phyloP scores from a whole-genome alignment of 2,113 vertebrate genomes.

The Mastomys natalensis region DNA sequence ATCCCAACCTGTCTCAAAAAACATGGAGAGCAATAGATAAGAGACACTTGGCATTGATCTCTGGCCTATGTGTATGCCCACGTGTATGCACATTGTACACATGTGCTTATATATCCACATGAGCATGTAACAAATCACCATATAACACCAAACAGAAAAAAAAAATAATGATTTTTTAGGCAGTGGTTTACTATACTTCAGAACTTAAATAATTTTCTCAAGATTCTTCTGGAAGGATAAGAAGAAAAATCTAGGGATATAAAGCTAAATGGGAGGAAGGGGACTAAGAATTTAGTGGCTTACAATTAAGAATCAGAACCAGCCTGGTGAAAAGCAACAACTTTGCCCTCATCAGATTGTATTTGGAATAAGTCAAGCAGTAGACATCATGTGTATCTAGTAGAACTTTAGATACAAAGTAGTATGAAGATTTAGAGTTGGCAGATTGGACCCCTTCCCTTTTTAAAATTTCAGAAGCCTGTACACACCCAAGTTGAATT shows the following conservation, averaged over 20 bases:
- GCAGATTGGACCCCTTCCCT: not conserved
- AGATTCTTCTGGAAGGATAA: constrained; percentile 33
- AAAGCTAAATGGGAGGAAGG: not conserved
- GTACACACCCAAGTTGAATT: not conserved
- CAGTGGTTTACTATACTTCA: constrained; percentile 36
- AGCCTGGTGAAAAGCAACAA: not conserved
- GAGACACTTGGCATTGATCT: not conserved
- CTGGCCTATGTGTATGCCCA: not conserved
- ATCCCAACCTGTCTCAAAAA: too few relatives aligned
- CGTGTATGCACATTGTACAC: not conserved
- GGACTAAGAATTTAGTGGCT: not conserved
- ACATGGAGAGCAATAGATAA: not conserved
- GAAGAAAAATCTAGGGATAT: constrained; percentile 18
- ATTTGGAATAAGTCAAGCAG: constrained; percentile 8
- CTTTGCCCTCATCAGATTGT: not conserved
- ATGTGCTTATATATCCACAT: not conserved
- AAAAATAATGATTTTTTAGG: not conserved
- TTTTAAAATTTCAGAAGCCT: constrained; percentile 14
- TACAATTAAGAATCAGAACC: not conserved
- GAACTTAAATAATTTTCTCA: constrained; percentile 1
- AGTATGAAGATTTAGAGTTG: constrained; percentile 26
- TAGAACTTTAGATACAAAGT: not conserved
- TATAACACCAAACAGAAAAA: not conserved
- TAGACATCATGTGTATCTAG: not conserved
- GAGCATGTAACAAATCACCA: not conserved